A percentile compares a stretch with the other conserved stretches of the same genome.
phyloP scores from a whole-genome alignment of 2,797 vertebrate genomes.

The Oreochromis grahami region DNA sequence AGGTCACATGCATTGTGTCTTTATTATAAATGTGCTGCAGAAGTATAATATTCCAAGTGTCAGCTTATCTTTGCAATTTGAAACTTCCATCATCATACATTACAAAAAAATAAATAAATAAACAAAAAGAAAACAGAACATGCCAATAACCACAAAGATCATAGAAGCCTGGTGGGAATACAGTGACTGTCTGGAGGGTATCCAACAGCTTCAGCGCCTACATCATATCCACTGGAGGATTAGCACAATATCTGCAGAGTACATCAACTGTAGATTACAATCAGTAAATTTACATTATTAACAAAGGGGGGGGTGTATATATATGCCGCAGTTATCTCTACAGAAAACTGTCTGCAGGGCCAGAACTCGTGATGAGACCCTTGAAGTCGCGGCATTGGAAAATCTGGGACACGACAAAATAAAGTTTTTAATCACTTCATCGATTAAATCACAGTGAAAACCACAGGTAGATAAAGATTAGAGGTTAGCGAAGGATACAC shows the following conservation, averaged over 20 bases:
- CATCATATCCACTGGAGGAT: constrained; percentile 41
- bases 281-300: constrained; percentile 38
- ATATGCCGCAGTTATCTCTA: background rate
- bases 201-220: constrained; percentile 22
- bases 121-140: constrained; percentile 14
- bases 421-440: background rate
- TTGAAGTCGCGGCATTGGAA: background rate
- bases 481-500: constrained; percentile 30
- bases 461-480: constrained; percentile 37
- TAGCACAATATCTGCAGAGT: constrained; percentile 58
- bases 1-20: constrained; percentile 67
- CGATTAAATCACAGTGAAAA: constrained; percentile 58
- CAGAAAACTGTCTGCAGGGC: constrained; percentile 4
- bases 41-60: constrained; percentile 54
- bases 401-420: constrained; percentile 12
- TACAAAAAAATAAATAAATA: background rate
- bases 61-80: constrained; percentile 33
- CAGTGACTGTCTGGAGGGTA: constrained; percentile 13
- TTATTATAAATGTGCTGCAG: constrained; percentile 72
- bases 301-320: background rate
- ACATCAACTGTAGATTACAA: constrained; percentile 54
- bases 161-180: constrained; percentile 48
- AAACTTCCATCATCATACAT: constrained; percentile 41
- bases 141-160: constrained; percentile 64
- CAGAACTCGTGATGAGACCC: background rate